Conservation (phyloP, 2,113 vertebrate genomes). For the Zosterops japonicus region DNA sequence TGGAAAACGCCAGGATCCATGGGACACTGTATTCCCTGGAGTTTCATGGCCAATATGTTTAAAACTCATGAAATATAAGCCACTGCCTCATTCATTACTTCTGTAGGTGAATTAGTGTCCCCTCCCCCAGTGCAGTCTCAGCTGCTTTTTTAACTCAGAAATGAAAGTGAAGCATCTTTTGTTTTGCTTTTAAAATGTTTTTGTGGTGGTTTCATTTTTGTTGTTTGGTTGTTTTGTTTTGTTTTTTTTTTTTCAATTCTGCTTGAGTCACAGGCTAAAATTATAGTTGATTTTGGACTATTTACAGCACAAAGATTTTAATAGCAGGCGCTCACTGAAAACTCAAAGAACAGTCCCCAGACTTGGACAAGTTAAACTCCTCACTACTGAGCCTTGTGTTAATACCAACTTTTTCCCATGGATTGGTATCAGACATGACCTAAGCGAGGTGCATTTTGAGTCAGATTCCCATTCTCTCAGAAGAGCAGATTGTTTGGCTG, state of each 20-base stretch:
- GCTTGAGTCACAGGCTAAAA: constrained; percentile 31
- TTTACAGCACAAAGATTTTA: constrained; percentile 39
- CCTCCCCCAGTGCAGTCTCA: not conserved
- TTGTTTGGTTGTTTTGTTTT: too few relatives aligned
- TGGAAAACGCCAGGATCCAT: not conserved
- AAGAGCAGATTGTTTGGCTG: not conserved
- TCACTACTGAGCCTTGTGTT: not conserved
- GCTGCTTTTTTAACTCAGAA: not conserved
- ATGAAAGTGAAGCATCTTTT: constrained; percentile 26
- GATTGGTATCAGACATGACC: constrained; percentile 30
- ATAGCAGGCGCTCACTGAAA: not conserved
- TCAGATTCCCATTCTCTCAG: not conserved
- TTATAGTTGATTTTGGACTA: constrained; percentile 36
- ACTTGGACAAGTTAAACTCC: constrained; percentile 4
- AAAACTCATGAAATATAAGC: not conserved
- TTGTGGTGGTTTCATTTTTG: not conserved
- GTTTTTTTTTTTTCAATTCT: not conserved
- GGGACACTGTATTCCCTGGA: not conserved
- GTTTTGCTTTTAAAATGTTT: not conserved
- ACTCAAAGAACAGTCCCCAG: constrained; percentile 16
- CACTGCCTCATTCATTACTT: not conserved
- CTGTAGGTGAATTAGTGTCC: not conserved
- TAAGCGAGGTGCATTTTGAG: not conserved
- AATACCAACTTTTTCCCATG: constrained; percentile 51
- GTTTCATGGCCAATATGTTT: not conserved